Base-by-base conservation (phyloP, 35 echinoderm and acorn worm species). In the Acanthaster planci region DNA sequence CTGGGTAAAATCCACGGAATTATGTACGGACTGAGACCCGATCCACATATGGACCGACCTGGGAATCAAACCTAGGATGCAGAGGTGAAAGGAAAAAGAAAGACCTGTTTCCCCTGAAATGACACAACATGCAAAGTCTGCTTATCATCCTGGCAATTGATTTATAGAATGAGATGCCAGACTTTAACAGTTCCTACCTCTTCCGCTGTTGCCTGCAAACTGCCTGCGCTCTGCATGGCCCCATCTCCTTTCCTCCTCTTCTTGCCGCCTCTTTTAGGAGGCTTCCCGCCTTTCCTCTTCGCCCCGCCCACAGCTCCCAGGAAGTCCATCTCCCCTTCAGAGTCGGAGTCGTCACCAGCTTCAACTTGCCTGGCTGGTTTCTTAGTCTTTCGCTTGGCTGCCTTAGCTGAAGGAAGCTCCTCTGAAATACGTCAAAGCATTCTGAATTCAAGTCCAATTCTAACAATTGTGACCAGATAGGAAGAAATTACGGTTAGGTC, bases 121-220 rank as follows among this genome's bases (percentile, higher is more conserved):
- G n/a, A n/a, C n/a, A n/a, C n/a, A n/a, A n/a, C n/a, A n/a, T n/a
- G n/a, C n/a, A 8, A 6, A 78, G 5, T 34, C 7, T 78, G 23
- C 12, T 7, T n/a, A n/a, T n/a, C n/a, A n/a, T n/a, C n/a, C n/a
- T n/a, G 21, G 10, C 52, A 55, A 55, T 0, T 55, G 21, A 0
- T 55, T 55, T 21, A 55, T 55, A 5, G 56, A 26, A 18, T 59
- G 18, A 38, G 17, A 77, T 31, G 37, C 38, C 19, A 79, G 26
- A 79, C 39, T 27, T 10, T 52, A 7, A 18, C 0, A 8, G 22
- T 32, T 10, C 83, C 35, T 34, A 84, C 82, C 55, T 76, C 83
- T 57, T 85, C 83, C 44, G 83, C 83, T 21, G 83, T 51, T 32
- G 59, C 42, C 44, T 85, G 55, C 14, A 85, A 60, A 40, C 42